A percentile compares a stretch with the other conserved stretches of the same genome.
phyloP scores from a whole-genome alignment of 2,113 vertebrate species.

The Felis chaus region DNA sequence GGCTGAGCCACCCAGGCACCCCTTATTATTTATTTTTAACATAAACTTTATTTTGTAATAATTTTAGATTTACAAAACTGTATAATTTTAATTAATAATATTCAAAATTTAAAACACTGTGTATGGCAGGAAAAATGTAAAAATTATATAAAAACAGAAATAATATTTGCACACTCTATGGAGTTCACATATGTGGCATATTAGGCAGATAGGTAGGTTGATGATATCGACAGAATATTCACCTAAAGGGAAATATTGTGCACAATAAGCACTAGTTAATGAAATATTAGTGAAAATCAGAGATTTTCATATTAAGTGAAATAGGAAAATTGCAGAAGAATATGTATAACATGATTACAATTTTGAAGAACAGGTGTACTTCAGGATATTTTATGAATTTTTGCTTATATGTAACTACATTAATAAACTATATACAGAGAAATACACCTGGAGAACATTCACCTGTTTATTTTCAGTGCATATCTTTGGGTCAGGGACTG shows the following conservation, averaged over 20 bases:
- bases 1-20: neutral
- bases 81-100: neutral
- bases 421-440: neutral
- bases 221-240: neutral
- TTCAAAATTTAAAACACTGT: neutral
- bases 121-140: neutral
- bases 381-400: conserved; percentile 37
- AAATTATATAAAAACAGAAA: conserved; percentile 15
- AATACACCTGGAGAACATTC: neutral
- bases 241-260: neutral
- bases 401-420: neutral
- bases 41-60: neutral
- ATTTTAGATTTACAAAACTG: conserved; percentile 2
- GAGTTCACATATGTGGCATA: neutral
- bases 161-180: neutral
- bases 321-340: conserved; percentile 4
- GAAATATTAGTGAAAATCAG: neutral
- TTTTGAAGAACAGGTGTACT: conserved; percentile 23
- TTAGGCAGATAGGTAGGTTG: neutral
- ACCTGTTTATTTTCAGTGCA: neutral
- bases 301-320: conserved; percentile 9
- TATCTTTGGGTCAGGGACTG: neutral
- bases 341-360: neutral
- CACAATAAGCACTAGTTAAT: neutral
- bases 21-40: conserved; percentile 18